Conservation (phyloP, 1,140 invertebrate species). For the Amphibalanus amphitrite region DNA sequence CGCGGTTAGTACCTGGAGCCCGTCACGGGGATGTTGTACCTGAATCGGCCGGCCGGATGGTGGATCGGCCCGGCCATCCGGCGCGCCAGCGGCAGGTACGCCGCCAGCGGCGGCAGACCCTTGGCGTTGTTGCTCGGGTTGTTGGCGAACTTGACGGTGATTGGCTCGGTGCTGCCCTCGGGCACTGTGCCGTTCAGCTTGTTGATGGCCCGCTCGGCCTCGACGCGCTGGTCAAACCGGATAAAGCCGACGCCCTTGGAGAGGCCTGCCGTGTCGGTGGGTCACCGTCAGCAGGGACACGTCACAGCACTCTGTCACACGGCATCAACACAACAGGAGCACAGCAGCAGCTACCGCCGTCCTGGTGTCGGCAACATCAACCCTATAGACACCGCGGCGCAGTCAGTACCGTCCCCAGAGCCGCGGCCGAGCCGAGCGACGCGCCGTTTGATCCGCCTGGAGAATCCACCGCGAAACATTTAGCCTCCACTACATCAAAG, state of each 20-base stretch:
- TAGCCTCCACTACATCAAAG: too few species aligned
- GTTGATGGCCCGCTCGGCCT: constrained; percentile 94
- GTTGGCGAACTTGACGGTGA: constrained; percentile 99
- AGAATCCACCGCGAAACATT: too few species aligned
- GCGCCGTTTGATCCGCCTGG: too few species aligned
- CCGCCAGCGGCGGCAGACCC: constrained; percentile 73
- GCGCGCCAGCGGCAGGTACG: constrained; percentile 64
- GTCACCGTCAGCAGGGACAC: too few species aligned
- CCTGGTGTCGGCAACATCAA: too few species aligned
- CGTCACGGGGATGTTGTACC: constrained; percentile 37
- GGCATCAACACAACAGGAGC: too few species aligned
- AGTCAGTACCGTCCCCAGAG: too few species aligned
- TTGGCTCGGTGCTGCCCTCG: constrained; percentile 86
- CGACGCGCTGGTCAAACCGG: constrained; percentile 90
- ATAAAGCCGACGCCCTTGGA: constrained; percentile 99
- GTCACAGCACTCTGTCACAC: too few species aligned
- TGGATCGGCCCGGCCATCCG: constrained; percentile 83
- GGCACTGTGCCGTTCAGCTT: constrained; percentile 94
- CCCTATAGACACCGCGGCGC: too few species aligned
- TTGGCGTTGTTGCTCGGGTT: constrained; percentile 83
- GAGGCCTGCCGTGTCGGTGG: constrained; percentile 42
- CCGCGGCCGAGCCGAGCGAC: too few species aligned
- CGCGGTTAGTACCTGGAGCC: background rate
- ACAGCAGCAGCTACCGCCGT: too few species aligned
- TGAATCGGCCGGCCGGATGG: constrained; percentile 77